These are phyloP conservation scores for Troilus luridus DNA, from an alignment of 2,888 invertebrate species.

Conservation along the genomic window DNA sequence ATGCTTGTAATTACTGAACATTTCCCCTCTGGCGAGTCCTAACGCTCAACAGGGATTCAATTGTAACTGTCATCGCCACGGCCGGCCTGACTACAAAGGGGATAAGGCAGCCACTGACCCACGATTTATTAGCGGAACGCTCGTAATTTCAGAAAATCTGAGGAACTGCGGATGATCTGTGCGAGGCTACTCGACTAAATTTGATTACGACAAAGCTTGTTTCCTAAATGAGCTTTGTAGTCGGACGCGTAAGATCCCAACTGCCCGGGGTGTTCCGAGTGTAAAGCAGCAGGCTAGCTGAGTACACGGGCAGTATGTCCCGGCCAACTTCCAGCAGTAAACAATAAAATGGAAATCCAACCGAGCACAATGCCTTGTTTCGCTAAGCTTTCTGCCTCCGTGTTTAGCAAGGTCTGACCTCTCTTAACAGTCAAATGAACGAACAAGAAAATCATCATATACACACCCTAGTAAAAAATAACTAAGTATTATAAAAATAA, in stretches of 20 bases:
- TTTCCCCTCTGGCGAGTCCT: background rate
- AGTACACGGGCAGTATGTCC: conserved; percentile 37
- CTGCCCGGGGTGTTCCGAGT: background rate
- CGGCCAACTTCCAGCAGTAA: conserved; percentile 3
- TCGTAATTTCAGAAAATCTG: conserved; percentile 15
- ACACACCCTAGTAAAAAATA: too few species aligned
- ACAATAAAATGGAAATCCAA: conserved; percentile 49
- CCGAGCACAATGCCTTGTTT: background rate
- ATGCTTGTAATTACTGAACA: background rate
- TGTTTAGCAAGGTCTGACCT: background rate
- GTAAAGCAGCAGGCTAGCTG: conserved; percentile 40
- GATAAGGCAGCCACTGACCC: background rate
- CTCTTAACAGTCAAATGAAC: too few species aligned
- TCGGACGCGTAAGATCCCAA: conserved; percentile 12
- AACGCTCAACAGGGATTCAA: background rate
- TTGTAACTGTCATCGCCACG: background rate
- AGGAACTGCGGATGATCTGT: conserved; percentile 27
- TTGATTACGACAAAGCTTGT: background rate
- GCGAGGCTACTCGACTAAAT: conserved; percentile 2
- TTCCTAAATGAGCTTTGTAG: conserved; percentile 16
- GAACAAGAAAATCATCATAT: too few species aligned
- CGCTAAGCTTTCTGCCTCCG: background rate
- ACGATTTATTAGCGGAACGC: background rate
- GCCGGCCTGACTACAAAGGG: background rate
- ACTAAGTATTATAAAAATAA: too few species aligned